Base-by-base conservation (phyloP, 2,797 vertebrate species). In the Avahi laniger region DNA sequence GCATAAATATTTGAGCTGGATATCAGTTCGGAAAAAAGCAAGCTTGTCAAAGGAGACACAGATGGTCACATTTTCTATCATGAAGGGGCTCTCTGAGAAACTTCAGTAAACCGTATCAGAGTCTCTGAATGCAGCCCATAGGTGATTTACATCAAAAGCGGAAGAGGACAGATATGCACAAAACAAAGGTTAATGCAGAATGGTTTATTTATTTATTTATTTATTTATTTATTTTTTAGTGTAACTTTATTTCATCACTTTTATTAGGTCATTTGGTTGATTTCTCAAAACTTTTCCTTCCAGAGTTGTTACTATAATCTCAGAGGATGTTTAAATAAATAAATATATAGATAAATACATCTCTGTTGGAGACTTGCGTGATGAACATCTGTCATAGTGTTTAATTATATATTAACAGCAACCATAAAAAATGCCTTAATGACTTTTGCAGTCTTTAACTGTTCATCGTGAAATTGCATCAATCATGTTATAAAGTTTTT, bases 391-490 rank as follows among this genome's bases (percentile, higher is more conserved):
- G 81, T 88, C 50, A 69, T 70, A 43, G 80, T 89, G 78, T 81
- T 90, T 94, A 97, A 93, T 81, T 96, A 87, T 41, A 97, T 43
- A 93, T 96, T 97, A 91, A 97, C 90, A 97, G 65, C 6, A 50
- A 69, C 72, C 10, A 95, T 54, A 72, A 1, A 89, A 69, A 33
- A 50, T 86, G 82, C 35, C 79, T 96, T 76, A 88, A 94, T 92
- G 65, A 88, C 7, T 91, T 80, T 94, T 88, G 12, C 78, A 96
- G 41, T 95, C 20, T 94, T 93, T n/a, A 96, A 80, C 20, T 75
- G 61, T 88, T 90, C 50, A n/a, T 81, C 79, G 59, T 93, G 80
- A 96, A 94, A 94, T 8, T 33, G 33, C 82, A 17, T 93, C 67
- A 50, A 85, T 93, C 41, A 59, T 83, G 52, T 61, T 89, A 93